Base-by-base conservation (phyloP, 2,113 vertebrate genomes). In the Paraplagusia blochii region DNA sequence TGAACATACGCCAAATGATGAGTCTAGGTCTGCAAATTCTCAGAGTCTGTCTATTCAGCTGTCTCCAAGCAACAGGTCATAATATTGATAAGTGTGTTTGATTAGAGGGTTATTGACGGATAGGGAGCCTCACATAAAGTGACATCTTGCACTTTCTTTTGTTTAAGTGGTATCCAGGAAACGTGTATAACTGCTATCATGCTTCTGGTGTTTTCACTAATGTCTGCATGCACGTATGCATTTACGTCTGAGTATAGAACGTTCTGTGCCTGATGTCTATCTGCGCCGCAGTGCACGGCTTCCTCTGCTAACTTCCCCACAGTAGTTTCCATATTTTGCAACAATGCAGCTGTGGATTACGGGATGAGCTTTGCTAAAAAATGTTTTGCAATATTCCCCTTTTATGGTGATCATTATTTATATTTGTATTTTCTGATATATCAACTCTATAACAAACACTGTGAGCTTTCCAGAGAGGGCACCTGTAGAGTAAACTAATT, bases 41-140 rank as follows among this genome's bases (percentile, higher is more conserved):
- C 50, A 49, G 46, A 35, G 0, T 48, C 33, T 7, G 5, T 54
- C 49, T 15, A 38, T 71, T 36, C 49, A 3, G n/a, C 62, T 14
- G 82, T 77, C 61, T 75, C 81, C 56, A 80, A 66, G 77, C 77
- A 82, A 77, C 70, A 29, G 33, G 18, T 74, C 72, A 73, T 68
- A 76, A 79, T 78, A 80, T 82, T 77, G 82, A 85, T 82, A 53
- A 54, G 56, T 5, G 1, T 67, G 63, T 71, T 72, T 79, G 63
- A 79, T 76, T 63, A 62, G 52, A 71, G 44, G 16, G 29, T 63
- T 66, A 73, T 75, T 56, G 75, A 77, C 71, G 66, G 45, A 74
- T 66, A 34, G 57, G 34, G 16, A 53, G 18, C 17, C 7, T 53
- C 3, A 22, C 39, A 39, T 54, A 12, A 52, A 45, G 58, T 63